These are phyloP conservation scores for Tenualosa thibaudeaui DNA, from an alignment of 2,797 vertebrate species.

Conservation along the genomic window DNA sequence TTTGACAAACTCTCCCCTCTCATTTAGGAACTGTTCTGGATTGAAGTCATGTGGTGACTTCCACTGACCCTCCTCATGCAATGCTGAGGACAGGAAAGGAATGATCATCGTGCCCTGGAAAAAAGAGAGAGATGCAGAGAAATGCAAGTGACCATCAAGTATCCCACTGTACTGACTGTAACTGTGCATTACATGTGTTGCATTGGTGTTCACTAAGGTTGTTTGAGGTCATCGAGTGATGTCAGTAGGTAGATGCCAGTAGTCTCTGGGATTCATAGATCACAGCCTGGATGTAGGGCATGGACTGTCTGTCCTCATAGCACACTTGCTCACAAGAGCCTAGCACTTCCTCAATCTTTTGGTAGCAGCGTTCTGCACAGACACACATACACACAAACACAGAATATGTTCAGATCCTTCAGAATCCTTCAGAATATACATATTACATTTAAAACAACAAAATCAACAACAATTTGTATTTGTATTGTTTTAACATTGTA, in stretches of 20 bases:
- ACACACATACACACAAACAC: neutral
- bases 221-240: no score
- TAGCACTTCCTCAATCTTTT: neutral
- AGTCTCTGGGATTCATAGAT: neutral
- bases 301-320: neutral
- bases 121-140: neutral
- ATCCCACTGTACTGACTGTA: neutral
- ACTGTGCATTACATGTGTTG: neutral
- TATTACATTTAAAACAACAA: no score
- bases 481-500: no score
- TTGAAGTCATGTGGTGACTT: neutral
- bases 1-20: neutral
- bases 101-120: neutral
- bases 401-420: no score
- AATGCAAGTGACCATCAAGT: neutral
- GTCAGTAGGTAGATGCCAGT: no score
- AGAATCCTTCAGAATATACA: no score
- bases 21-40: neutral
- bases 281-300: neutral
- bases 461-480: no score
- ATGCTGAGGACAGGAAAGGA: neutral
- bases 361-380: neutral
- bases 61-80: neutral
- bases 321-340: neutral
- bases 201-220: no score